Base-by-base conservation (phyloP, 2,888 invertebrate genomes). In the Drosophila neutralis region DNA sequence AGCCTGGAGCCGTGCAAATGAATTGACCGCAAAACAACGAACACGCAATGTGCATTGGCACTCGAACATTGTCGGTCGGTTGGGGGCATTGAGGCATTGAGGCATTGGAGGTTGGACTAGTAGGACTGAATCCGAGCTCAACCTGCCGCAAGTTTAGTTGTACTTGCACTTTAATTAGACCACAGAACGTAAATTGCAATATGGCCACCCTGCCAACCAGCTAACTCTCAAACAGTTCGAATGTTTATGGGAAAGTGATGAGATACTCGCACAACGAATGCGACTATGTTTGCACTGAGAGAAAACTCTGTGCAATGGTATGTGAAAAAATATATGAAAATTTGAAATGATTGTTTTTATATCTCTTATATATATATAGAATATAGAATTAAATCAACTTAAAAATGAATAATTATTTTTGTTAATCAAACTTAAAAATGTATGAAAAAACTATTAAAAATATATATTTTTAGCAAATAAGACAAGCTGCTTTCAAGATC, bases 181-280 rank as follows among this genome's bases (percentile, higher is more conserved):
- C 86, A 73, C 90, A 87, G 86, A 87, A 89, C 87, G 90, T 89
- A 87, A 90, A 87, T 87, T 90, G 87, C 85, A 89, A 84, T 90
- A 87, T 90, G 72, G 83, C 75, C 73, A 69, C 40, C 58, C 31
- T 52, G 24, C 51, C 62, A 38, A 38, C 60, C 24, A 31, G 15
- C 21, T 27, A 56, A 18, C 38, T 29, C 40, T 49, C 52, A 38
- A 72, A 70, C 54, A 61, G 60, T 77, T 76, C 70, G 65, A 69
- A 83, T 80, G 89, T 86, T 90, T 86, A 86, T 86, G 85, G 90
- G 81, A 89, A 86, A 86, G 87, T 90, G 85, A 86, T 90, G 90
- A 89, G 89, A 80, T 83, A 79, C 76, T 82, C 75, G 67, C 64
- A 69, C 51, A 35, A 21, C 58, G 60, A 57, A 58, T 65, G 38